A percentile compares a stretch with the other conserved stretches of the same genome.
phyloP scores from a whole-genome alignment of 2,797 vertebrate genomes.

The Sebastiscus tertius region DNA sequence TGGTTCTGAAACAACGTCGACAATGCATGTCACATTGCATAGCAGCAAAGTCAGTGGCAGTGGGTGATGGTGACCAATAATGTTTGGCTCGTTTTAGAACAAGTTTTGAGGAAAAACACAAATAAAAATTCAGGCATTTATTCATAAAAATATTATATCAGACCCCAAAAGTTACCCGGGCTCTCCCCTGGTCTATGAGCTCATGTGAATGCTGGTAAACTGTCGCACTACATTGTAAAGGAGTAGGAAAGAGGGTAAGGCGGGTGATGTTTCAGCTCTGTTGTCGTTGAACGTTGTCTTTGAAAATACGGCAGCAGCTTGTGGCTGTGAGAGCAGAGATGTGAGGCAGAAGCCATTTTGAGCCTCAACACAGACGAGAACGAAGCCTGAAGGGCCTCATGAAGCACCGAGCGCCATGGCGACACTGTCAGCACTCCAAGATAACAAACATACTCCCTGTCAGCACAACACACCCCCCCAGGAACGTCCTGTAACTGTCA shows the following conservation, averaged over 20 bases:
- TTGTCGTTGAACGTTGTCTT: background rate
- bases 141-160: background rate
- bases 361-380: slow-evolving; percentile 20
- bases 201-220: background rate
- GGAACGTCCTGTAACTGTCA: slow-evolving; percentile 12
- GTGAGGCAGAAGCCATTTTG: slow-evolving; percentile 27
- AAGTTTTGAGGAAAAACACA: background rate
- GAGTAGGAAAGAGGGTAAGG: background rate
- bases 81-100: background rate
- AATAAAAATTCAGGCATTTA: background rate
- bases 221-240: background rate
- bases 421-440: slow-evolving; percentile 8
- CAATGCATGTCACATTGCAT: background rate
- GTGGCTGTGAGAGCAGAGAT: slow-evolving; percentile 3
- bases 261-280: background rate
- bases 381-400: slow-evolving; percentile 15
- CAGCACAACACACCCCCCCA: background rate
- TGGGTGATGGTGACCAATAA: background rate
- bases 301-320: background rate
- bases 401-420: background rate
- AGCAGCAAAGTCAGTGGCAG: background rate
- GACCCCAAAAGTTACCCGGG: background rate
- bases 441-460: slow-evolving; percentile 22
- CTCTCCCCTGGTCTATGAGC: background rate
- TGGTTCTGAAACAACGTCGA: background rate